These are phyloP conservation scores for Ormyrus pomaceus DNA, from an alignment of 2,888 invertebrate species.

Conservation along the genomic window DNA sequence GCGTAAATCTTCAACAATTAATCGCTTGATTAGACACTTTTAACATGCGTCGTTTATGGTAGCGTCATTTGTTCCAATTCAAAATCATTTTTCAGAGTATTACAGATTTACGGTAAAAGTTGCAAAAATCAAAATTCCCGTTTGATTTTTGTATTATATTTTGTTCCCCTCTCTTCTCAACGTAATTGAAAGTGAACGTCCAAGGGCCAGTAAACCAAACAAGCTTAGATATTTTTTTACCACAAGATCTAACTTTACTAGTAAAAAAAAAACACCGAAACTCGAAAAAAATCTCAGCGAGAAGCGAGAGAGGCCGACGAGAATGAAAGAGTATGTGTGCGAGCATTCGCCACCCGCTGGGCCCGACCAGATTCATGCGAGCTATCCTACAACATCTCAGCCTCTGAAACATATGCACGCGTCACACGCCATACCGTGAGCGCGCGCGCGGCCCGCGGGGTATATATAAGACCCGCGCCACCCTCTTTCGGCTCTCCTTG, in stretches of 20 bases:
- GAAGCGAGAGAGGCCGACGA: constrained; percentile 36
- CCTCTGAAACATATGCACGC: constrained; percentile 59
- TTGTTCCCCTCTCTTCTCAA: no score
- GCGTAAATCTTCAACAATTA: constrained; percentile 5
- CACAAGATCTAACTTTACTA: no score
- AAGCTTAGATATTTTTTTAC: no score
- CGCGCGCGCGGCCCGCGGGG: neutral
- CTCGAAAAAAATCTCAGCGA: constrained; percentile 45
- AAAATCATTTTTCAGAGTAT: no score
- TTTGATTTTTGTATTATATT: no score
- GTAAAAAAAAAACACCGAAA: constrained; percentile 39
- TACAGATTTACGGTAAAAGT: no score
- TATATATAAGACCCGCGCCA: constrained; percentile 17
- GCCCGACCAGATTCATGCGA: constrained; percentile 69
- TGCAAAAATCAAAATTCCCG: no score
- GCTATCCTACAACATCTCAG: constrained; percentile 65
- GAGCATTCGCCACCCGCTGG: constrained; percentile 71
- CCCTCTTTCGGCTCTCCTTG: constrained; percentile 47
- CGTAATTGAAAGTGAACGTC: no score
- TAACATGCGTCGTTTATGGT: neutral
- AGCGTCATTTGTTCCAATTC: no score
- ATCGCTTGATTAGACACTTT: constrained; percentile 26
- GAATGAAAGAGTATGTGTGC: constrained; percentile 13
- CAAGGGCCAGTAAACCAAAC: no score
- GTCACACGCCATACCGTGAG: neutral